Percentiles rank a stretch among this genome's conserved stretches.
Conservation (phyloP, 2,888 invertebrate genomes). For the Clitarchus hookeri region DNA sequence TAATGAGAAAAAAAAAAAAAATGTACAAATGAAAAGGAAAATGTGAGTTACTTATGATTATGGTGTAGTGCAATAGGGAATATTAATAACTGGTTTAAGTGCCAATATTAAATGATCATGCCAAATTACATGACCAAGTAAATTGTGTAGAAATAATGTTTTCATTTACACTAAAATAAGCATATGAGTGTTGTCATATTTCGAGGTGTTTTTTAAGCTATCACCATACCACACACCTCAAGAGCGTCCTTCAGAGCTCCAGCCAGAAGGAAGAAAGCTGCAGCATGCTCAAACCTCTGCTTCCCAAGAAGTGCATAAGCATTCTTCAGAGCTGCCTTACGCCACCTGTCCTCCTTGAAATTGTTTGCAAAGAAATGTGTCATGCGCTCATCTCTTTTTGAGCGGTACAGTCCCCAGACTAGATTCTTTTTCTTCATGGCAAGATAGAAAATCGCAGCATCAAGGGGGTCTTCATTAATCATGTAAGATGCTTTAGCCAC, state of each 20-base stretch:
- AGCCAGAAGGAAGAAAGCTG: slow-evolving; percentile 96
- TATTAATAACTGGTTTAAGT: too few species aligned
- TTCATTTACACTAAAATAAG: too few species aligned
- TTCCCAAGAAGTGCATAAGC: slow-evolving; percentile 95
- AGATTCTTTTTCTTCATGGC: slow-evolving; percentile 98
- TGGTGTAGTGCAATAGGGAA: too few species aligned
- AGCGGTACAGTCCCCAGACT: slow-evolving; percentile 93
- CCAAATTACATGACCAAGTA: too few species aligned
- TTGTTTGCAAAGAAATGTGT: slow-evolving; percentile 92
- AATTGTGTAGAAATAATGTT: too few species aligned
- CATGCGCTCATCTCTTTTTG: slow-evolving; percentile 89
- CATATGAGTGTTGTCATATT: too few species aligned
- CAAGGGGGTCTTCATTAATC: slow-evolving; percentile 90
- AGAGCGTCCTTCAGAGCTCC: slow-evolving; percentile 94
- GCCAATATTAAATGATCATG: too few species aligned
- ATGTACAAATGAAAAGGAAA: too few species aligned
- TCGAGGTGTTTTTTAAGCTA: too few species aligned
- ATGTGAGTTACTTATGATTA: too few species aligned
- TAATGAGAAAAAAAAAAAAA: too few species aligned
- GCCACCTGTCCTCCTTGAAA: slow-evolving; percentile 91
- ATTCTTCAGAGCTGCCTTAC: slow-evolving; percentile 96
- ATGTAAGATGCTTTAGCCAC: slow-evolving; percentile 94
- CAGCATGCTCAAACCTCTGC: slow-evolving; percentile 96
- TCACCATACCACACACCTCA: slow-evolving; percentile 76
- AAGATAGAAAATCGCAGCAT: slow-evolving; percentile 95